phyloP scores from a whole-genome alignment of 2,888 invertebrate genomes.

The Brachyptera putata region DNA sequence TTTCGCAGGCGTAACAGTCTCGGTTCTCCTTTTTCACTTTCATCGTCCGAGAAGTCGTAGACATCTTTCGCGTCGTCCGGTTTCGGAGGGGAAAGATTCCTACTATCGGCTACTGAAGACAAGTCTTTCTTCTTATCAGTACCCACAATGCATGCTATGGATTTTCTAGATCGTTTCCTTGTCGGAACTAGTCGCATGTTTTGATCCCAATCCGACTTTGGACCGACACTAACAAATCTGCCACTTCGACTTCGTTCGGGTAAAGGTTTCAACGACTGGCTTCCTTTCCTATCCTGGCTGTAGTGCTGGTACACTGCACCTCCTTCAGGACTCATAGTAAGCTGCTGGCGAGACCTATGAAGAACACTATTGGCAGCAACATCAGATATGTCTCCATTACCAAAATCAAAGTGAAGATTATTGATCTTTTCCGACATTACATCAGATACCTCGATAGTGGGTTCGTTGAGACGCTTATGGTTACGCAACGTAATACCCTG shows the following conservation, averaged over 20 bases:
- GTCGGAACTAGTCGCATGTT: constrained; percentile 10
- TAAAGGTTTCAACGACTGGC: neutral
- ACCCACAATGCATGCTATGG: neutral
- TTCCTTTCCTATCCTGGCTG: neutral
- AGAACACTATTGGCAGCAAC: neutral
- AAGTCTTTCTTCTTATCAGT: neutral
- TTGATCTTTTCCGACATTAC: constrained; percentile 34
- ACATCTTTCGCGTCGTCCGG: constrained; percentile 44
- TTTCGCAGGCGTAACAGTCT: constrained; percentile 23
- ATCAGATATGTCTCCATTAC: neutral
- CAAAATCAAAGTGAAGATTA: constrained; percentile 24
- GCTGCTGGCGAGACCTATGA: neutral
- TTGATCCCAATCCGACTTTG: constrained; percentile 3
- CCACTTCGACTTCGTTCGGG: neutral
- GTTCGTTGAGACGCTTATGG: constrained; percentile 52
- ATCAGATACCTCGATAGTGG: constrained; percentile 26
- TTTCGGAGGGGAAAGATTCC: neutral
- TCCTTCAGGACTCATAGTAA: neutral
- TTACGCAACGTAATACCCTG: constrained; percentile 57
- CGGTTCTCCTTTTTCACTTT: constrained; percentile 26
- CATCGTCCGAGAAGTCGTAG: constrained; percentile 46
- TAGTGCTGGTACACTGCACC: neutral
- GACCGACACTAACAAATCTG: neutral
- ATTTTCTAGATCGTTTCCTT: constrained; percentile 1
- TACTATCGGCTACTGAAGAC: neutral